Conservation (phyloP, 2,113 vertebrate species). For the Pantherophis guttatus region DNA sequence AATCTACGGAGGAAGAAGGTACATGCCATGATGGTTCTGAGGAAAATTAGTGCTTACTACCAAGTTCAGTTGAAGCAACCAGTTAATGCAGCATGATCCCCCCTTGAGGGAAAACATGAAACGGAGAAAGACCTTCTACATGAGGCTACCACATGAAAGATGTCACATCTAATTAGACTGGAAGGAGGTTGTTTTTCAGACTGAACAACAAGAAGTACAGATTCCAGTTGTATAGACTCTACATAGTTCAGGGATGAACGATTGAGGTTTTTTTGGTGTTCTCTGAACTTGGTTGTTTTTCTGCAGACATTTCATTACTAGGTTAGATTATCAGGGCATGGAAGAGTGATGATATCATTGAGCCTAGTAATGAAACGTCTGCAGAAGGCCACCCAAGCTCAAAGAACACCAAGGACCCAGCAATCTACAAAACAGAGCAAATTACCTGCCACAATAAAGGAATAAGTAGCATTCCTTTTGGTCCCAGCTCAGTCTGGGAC, state of each 20-base stretch:
- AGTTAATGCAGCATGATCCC: neutral
- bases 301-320: neutral
- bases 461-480: neutral
- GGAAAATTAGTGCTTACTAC: neutral
- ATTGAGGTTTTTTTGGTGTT: neutral
- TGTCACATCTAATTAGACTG: neutral
- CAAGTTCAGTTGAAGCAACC: neutral
- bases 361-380: neutral
- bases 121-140: neutral
- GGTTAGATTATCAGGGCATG: neutral
- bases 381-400: neutral
- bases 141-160: neutral
- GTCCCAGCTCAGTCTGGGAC: neutral
- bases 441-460: neutral
- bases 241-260: neutral
- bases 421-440: neutral
- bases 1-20: neutral
- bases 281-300: neutral
- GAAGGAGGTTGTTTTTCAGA: neutral
- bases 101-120: neutral
- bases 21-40: neutral
- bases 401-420: neutral
- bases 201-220: neutral
- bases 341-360: neutral
- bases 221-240: neutral